Conservation (phyloP, 2,888 invertebrate genomes). For the Acanthosepion pharaonis region DNA sequence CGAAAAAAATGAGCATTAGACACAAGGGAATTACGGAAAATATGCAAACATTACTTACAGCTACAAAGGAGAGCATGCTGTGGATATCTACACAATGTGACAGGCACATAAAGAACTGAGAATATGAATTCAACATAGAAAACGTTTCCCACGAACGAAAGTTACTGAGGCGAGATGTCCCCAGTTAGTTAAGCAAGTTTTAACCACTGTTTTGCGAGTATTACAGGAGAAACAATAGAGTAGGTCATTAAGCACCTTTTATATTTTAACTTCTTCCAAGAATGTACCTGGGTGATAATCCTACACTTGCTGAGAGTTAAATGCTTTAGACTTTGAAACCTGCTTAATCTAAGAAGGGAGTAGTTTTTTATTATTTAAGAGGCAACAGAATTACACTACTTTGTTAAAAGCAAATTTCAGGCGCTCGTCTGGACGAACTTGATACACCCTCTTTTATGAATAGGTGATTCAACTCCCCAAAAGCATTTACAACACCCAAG, state of each 20-base stretch:
- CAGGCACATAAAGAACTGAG: too few species aligned
- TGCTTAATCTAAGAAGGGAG: not conserved
- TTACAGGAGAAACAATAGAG: not conserved
- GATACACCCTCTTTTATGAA: not conserved
- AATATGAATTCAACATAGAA: too few species aligned
- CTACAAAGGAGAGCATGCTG: too few species aligned
- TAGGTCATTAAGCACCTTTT: not conserved
- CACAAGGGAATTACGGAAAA: too few species aligned
- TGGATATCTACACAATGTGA: too few species aligned
- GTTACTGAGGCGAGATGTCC: too few species aligned
- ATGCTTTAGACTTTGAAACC: not conserved
- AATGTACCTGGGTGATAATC: not conserved
- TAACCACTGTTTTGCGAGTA: not conserved
- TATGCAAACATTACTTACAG: too few species aligned
- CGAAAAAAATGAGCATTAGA: too few species aligned
- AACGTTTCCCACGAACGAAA: too few species aligned
- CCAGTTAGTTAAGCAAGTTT: too few species aligned
- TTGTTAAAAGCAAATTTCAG: not conserved
- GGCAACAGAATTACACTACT: too few species aligned
- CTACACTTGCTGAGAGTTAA: not conserved
- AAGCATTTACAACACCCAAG: not conserved
- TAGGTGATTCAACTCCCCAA: not conserved
- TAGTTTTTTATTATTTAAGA: not conserved
- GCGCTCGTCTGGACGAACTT: not conserved
- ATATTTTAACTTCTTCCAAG: not conserved